A percentile compares a stretch with the other conserved stretches of the same genome.
phyloP scores from a whole-genome alignment of 2,113 vertebrate species.

The Esox niger region DNA sequence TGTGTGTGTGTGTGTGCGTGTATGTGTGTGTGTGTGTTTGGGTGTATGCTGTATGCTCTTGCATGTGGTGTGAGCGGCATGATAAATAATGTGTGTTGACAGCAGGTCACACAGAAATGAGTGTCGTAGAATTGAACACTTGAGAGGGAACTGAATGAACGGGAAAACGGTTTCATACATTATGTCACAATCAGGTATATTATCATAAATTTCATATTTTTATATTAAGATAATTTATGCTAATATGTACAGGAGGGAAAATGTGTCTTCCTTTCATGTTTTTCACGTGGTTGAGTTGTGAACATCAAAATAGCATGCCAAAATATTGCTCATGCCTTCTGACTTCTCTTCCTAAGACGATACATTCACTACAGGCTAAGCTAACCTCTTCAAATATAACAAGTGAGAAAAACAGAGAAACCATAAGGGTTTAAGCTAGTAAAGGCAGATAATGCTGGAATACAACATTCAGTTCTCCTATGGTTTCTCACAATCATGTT shows the following conservation, averaged over 20 bases:
- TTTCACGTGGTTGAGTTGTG: slow-evolving; percentile 37
- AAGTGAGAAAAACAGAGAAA: neutral
- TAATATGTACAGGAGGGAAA: neutral
- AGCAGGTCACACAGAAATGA: no score
- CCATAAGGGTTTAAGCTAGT: neutral
- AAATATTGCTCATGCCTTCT: neutral
- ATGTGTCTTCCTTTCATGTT: neutral
- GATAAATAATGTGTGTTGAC: no score
- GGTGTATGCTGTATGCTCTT: no score
- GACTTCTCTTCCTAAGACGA: neutral
- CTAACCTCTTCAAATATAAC: neutral
- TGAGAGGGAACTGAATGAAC: neutral
- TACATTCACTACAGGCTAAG: neutral
- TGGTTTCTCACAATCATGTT: slow-evolving; percentile 29
- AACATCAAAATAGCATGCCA: slow-evolving; percentile 31
- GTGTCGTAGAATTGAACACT: no score
- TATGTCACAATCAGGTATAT: neutral
- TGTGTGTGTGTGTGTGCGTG: slow-evolving; percentile 21
- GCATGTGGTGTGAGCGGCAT: no score
- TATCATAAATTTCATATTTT: neutral
- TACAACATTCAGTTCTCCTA: neutral
- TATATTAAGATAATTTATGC: neutral
- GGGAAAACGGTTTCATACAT: neutral
- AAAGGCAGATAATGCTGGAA: neutral
- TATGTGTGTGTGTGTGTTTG: no score